These are phyloP conservation scores for Sterrhoptilus dennistouni DNA, from an alignment of 2,113 vertebrate genomes.

Conservation along the genomic window DNA sequence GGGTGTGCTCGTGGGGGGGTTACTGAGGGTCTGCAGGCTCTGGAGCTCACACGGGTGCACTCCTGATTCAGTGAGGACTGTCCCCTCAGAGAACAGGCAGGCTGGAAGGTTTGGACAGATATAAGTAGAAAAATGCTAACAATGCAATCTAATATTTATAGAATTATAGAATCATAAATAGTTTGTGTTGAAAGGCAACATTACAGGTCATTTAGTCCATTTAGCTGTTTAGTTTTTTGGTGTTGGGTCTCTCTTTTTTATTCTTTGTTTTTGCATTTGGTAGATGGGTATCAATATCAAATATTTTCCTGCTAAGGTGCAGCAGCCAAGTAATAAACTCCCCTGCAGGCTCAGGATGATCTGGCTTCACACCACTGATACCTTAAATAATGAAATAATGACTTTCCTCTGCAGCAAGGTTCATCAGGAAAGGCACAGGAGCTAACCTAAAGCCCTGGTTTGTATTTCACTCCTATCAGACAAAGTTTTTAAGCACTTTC, in stretches of 20 bases:
- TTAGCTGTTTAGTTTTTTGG: background rate
- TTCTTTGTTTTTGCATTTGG: background rate
- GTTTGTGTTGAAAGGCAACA: background rate
- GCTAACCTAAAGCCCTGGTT: background rate
- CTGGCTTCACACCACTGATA: background rate
- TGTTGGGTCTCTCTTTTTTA: background rate
- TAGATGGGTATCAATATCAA: background rate
- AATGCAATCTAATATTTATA: background rate
- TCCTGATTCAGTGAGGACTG: background rate
- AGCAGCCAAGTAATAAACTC: background rate
- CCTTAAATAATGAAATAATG: background rate
- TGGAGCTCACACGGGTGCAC: fast-evolving
- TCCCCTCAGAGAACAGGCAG: background rate
- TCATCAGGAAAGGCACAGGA: background rate
- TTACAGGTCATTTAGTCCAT: background rate
- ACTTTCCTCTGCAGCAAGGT: background rate
- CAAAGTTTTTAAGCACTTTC: background rate
- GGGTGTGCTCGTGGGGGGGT: fast-evolving
- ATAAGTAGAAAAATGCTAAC: background rate
- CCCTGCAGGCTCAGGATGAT: background rate
- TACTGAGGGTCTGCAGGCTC: background rate
- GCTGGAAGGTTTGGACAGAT: background rate
- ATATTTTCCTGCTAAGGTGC: background rate
- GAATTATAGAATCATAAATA: background rate
- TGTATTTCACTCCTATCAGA: background rate